Conservation (phyloP, 2,888 invertebrate species). For the Anoncus sp. region DNA sequence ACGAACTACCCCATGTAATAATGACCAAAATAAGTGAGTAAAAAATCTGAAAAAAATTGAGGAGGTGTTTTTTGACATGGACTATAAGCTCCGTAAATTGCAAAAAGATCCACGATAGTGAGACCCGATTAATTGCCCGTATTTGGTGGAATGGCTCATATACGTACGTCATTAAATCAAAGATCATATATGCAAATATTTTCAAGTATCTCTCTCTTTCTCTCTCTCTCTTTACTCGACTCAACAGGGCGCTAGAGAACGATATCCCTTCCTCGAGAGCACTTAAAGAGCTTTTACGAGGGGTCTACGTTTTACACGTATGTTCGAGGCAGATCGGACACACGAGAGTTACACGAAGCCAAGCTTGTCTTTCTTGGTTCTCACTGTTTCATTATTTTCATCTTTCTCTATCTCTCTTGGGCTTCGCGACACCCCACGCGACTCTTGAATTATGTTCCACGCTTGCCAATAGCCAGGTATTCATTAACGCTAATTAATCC, state of each 20-base stretch:
- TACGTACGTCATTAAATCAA: constrained; percentile 52
- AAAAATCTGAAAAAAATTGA: too few relatives aligned
- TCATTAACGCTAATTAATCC: constrained; percentile 81
- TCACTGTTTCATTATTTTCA: constrained; percentile 29
- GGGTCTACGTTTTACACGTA: constrained; percentile 50
- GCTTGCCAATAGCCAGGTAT: constrained; percentile 78
- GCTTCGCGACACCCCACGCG: constrained; percentile 42
- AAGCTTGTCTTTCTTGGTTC: constrained; percentile 41
- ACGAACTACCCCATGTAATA: too few relatives aligned
- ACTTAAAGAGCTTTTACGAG: constrained; percentile 61
- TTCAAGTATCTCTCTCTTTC: constrained; percentile 15
- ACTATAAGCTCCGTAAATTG: too few relatives aligned
- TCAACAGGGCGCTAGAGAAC: constrained; percentile 45
- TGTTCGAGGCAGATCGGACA: constrained; percentile 58
- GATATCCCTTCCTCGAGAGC: constrained; percentile 46
- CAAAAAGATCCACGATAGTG: too few relatives aligned
- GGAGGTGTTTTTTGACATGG: too few relatives aligned
- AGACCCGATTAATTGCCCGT: too few relatives aligned
- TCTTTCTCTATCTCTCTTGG: constrained; percentile 27
- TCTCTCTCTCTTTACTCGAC: too few relatives aligned
- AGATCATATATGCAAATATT: constrained; percentile 55
- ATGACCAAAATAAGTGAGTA: too few relatives aligned
- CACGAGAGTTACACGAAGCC: constrained; percentile 43
- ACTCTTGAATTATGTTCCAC: constrained; percentile 75
- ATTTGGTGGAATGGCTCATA: too few relatives aligned